These are phyloP conservation scores for Chalcis sispes DNA, from an alignment of 2,888 invertebrate species.

Conservation along the genomic window DNA sequence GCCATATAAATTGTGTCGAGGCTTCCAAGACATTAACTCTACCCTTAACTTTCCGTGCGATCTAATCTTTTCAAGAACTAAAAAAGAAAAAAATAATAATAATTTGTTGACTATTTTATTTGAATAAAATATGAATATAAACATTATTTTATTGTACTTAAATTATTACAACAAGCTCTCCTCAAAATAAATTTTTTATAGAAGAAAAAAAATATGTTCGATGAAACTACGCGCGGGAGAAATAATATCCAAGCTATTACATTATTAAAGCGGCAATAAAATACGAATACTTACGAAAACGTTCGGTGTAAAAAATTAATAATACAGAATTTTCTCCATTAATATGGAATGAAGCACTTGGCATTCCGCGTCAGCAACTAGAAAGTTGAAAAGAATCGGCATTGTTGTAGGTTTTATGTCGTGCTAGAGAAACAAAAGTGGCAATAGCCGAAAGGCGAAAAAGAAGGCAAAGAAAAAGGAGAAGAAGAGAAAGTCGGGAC, in stretches of 20 bases:
- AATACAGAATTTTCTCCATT: neutral
- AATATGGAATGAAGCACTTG: slow-evolving; percentile 4
- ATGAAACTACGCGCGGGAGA: too few relatives aligned
- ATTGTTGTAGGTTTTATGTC: neutral
- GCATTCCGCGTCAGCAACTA: neutral
- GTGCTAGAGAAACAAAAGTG: neutral
- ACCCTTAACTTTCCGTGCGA: neutral
- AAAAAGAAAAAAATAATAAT: too few relatives aligned
- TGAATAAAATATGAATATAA: too few relatives aligned
- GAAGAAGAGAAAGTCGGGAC: slow-evolving; percentile 1
- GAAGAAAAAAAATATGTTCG: too few relatives aligned
- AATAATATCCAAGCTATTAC: too few relatives aligned
- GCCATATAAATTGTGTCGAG: neutral
- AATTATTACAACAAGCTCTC: too few relatives aligned
- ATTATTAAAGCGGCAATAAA: too few relatives aligned
- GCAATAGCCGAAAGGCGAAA: neutral
- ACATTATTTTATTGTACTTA: too few relatives aligned
- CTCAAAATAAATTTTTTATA: too few relatives aligned
- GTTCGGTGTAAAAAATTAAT: neutral
- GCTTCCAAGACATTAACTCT: neutral
- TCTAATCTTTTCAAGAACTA: too few relatives aligned
- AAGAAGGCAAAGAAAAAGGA: neutral
- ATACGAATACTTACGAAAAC: too few relatives aligned
- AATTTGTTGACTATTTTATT: too few relatives aligned
- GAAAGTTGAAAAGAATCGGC: neutral